Evolutionary conservation across 2,888 invertebrate species (phyloP).

Genomic region (Odontothrips loti): DNA sequence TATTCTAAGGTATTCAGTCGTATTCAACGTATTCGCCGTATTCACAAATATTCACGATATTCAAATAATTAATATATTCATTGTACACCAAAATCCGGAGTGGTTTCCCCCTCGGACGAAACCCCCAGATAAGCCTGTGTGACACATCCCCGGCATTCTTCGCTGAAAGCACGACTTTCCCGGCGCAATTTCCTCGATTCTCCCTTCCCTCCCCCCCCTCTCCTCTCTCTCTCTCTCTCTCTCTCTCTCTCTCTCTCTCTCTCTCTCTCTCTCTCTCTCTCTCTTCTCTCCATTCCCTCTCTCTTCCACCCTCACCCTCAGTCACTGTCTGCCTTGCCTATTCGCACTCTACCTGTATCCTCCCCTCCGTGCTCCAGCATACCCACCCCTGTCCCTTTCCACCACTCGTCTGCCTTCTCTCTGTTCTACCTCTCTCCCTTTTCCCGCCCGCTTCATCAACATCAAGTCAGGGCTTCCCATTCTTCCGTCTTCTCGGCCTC

Average conservation of each 20-base stretch:
- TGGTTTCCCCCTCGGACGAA: too few relatives aligned
- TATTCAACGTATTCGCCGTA: too few relatives aligned
- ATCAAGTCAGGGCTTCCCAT: background rate
- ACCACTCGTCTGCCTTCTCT: background rate
- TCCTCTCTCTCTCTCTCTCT: background rate
- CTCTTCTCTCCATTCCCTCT: background rate
- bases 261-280: background rate
- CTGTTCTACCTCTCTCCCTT: background rate
- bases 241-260: too few relatives aligned
- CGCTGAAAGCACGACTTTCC: background rate
- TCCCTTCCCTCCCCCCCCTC: background rate
- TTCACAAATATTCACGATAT: too few relatives aligned
- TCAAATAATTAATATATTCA: too few relatives aligned
- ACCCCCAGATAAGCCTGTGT: background rate
- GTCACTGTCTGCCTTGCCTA: too few relatives aligned
- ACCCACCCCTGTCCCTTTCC: background rate
- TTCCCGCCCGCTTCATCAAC: conserved; percentile 6
- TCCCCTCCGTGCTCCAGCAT: background rate
- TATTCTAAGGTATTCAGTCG: too few relatives aligned
- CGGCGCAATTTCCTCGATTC: background rate
- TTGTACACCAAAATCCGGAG: too few relatives aligned
- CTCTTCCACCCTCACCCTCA: too few relatives aligned
- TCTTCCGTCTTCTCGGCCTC: conserved; percentile 5
- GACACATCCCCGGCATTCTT: background rate
- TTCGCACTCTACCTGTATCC: too few relatives aligned